phyloP scores from a whole-genome alignment of 2,113 vertebrate genomes.

The Nerophis ophidion region DNA sequence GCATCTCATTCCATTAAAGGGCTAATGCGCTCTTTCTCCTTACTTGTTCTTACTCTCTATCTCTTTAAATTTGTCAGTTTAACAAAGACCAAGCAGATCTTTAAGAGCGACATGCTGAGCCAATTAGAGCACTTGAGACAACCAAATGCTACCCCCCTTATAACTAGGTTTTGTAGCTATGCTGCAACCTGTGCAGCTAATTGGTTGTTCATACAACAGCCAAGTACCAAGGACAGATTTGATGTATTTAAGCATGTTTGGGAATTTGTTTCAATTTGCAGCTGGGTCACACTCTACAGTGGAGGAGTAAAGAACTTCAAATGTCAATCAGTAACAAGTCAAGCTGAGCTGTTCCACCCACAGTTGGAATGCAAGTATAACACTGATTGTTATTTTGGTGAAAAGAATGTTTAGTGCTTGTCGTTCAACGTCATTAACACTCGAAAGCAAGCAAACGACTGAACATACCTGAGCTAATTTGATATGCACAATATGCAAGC shows the following conservation, averaged over 20 bases:
- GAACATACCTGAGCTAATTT: slow-evolving; percentile 1
- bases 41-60: slow-evolving; percentile 26
- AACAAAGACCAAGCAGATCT: slow-evolving; percentile 48
- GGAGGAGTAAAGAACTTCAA: slow-evolving; percentile 21
- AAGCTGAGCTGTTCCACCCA: slow-evolving; percentile 11
- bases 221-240: slow-evolving; percentile 37
- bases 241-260: slow-evolving; percentile 37
- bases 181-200: slow-evolving; percentile 41
- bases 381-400: not conserved
- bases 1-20: slow-evolving; percentile 40
- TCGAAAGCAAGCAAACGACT: not conserved
- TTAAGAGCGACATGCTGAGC: slow-evolving; percentile 42
- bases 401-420: slow-evolving; percentile 2
- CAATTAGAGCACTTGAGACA: slow-evolving; percentile 63
- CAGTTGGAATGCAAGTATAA: slow-evolving; percentile 17
- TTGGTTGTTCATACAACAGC: slow-evolving; percentile 35
- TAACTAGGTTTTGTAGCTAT: slow-evolving; percentile 28
- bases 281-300: slow-evolving; percentile 21
- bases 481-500: not conserved
- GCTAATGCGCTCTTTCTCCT: slow-evolving; percentile 27
- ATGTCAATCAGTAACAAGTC: slow-evolving; percentile 33
- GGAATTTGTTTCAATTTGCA: slow-evolving; percentile 50
- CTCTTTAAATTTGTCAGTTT: slow-evolving; percentile 53
- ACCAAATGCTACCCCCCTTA: slow-evolving; percentile 41
- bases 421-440: not conserved